Base-by-base conservation (phyloP, 2,888 invertebrate species). In the Nomada fucata region DNA sequence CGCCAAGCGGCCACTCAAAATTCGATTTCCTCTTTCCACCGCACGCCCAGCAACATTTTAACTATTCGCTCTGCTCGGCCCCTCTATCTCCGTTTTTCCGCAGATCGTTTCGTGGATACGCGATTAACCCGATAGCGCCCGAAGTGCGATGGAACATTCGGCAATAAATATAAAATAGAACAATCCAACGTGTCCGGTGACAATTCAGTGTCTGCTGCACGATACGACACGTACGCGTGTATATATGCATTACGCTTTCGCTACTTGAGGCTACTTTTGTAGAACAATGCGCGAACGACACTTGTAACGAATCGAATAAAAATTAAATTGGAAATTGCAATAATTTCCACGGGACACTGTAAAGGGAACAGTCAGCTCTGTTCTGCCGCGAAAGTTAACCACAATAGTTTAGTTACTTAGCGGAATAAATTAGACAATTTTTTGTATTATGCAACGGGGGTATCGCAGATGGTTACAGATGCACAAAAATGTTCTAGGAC, bases 11-110 rank as follows among this genome's bases (percentile, higher is more conserved):
- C 76, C 78, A 73, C 71, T 71, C 77, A 84, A 86, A 77, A 86
- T 85, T 86, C 83, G 80, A 86, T 86, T 86, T 79, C 36, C 85
- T 79, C 83, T 68, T 52, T 68, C 73, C 73, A 53, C 76, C 47
- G 20, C 29, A 64, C 65, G 20, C 76, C 64, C 72, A 71, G 53
- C 79, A 81, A 82, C 86, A 73, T 79, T 84, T 84, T 71, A 79
- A 75, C 70, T 10, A 50, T 61, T 60, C 77, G 67, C 75, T 72
- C 72, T 57, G 64, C 61, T 67, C 53, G 53, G 63, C 44, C 11
- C 47, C 70, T 64, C 71, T 83, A 64, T 69, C 71, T 60, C 69
- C 67, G 52, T 60, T 83, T 76, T 81, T 52, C 83, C 57, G 53
- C 52, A 47, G 71, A 23, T 77, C 72, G 76, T 57, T 67, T 53